Base-by-base conservation (phyloP, 2,888 invertebrate genomes). In the Ichneumoninae sp. region DNA sequence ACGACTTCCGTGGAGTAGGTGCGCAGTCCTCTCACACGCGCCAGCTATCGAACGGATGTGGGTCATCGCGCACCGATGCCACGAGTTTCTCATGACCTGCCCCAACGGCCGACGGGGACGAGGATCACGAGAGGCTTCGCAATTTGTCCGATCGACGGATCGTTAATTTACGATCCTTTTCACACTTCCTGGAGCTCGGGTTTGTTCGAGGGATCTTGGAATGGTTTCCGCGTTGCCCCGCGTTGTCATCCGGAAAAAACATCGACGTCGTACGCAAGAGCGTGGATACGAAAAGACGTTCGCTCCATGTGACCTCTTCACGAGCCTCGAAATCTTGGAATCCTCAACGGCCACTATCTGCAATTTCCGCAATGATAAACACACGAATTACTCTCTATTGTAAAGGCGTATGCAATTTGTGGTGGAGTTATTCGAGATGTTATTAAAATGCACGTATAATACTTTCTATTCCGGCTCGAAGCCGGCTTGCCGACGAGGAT, bases 61-160 rank as follows among this genome's bases (percentile, higher is more conserved):
- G 90, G 90, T 89, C 91, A 91, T 92, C 89, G 86, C 76, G 82
- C 65, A 85, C 82, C 73, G 80, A 74, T 88, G 86, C 89, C 88
- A 88, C 87, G 85, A 87, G 90, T 90, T 91, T 89, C 87, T 88
- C 90, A 90, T 87, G 91, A 91, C 89, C 91, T 90, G 89, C 89
- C 90, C 87, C 91, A 91, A 90, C 87, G 85, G 70, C 47, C 71
- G 50, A 57, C 44, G 47, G 47, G n/a, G 13, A 74, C 71, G 57
- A 80, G 77, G 1, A 30, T 33, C 60, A 54, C 44, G 54, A 73
- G 40, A 52, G 60, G 44, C 47, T 83, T 66, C 60, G 44, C 75
- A 44, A 74, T 26, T 57, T 33, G 22, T 30, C 33, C 13, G 16
- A 30, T 73, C 4, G 40, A 60, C 74, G 85, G 44, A 47, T 47